Percentiles rank a stretch among this genome's conserved stretches.
These are phyloP conservation scores for Aricia artaxerxes DNA, from an alignment of 2,888 invertebrate genomes.

Conservation along the genomic window DNA sequence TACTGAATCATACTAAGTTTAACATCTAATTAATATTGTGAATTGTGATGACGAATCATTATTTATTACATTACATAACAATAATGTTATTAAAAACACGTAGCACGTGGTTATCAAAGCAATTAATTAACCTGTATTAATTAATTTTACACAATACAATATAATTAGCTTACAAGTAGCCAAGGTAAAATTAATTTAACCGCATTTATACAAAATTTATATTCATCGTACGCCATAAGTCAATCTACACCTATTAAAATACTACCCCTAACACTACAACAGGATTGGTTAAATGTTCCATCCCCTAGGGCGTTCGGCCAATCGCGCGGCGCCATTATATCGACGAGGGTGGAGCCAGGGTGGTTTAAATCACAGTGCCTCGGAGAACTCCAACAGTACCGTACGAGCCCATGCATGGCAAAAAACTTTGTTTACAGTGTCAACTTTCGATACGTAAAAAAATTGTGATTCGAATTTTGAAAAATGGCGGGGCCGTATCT, in stretches of 20 bases:
- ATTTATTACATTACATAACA: no score
- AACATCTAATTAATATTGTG: no score
- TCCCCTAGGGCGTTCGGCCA: conserved; percentile 66
- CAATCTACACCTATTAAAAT: conserved; percentile 75
- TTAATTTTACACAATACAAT: neutral
- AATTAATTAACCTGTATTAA: neutral
- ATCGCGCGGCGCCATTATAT: conserved; percentile 55
- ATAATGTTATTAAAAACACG: no score
- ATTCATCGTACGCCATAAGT: conserved; percentile 72
- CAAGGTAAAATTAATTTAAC: conserved; percentile 54
- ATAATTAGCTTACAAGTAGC: conserved; percentile 31
- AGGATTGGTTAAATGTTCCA: conserved; percentile 67
- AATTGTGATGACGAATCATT: no score
- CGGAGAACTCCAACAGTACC: conserved; percentile 67
- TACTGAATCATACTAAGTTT: no score
- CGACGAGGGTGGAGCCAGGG: conserved; percentile 68
- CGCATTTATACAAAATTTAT: conserved; percentile 68
- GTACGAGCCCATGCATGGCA: conserved; percentile 50
- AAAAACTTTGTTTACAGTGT: conserved; percentile 26
- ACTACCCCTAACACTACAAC: conserved; percentile 54
- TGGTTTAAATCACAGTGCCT: conserved; percentile 68
- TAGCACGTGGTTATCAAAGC: no score
- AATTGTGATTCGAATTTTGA: conserved; percentile 21
- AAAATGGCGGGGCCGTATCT: conserved; percentile 92
- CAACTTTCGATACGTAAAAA: conserved; percentile 21